Base-by-base conservation (phyloP, 2,113 vertebrate genomes). In the Micromys minutus region DNA sequence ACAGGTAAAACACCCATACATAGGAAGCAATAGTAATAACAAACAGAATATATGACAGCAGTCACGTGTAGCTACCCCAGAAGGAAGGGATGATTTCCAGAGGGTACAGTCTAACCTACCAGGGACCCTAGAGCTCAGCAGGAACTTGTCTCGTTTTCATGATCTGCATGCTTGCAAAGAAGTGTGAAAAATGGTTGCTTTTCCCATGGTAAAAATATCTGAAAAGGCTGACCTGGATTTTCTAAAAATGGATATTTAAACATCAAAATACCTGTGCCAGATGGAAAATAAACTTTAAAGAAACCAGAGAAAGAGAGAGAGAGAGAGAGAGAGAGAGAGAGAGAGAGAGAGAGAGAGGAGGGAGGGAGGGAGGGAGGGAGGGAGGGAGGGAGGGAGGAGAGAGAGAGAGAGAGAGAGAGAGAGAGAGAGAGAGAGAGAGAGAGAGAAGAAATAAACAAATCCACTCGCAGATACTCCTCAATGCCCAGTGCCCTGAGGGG, bases 161-260 rank as follows among this genome's bases (percentile, higher is more conserved):
- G 11, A 55, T 86, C 75, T 26, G 11, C 29, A 77, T 5, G 74
- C 85, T 5, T 79, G 79, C 47, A 65, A 75, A 55, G n/a, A 77
- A 69, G 59, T 29, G 7, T 15, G 2, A 45, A 69, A 93, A 74
- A 87, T 42, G 52, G 74, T 50, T 74, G 26, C 1, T n/a, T 57
- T 52, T 89, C 31, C 26, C 67, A 0, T 39, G 29, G 97, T 0
- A 2, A 87, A 81, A 65, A 96, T 96, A 74, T 85, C 86, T 89
- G 69, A 93, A 42, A 76, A 8, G 57, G 94, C 26, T 94, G 93
- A 96, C 75, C 81, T 88, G 79, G 67, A 50, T 89, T 94, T 96
- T 94, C 92, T 91, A 96, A 97, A 96, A 94, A 80, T 79, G 57
- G 94, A 87, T 80, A 83, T 97, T 75, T 80, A 26, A 29, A 31